phyloP scores from a whole-genome alignment of 1,140 invertebrate genomes.

The Drosophila hydei region DNA sequence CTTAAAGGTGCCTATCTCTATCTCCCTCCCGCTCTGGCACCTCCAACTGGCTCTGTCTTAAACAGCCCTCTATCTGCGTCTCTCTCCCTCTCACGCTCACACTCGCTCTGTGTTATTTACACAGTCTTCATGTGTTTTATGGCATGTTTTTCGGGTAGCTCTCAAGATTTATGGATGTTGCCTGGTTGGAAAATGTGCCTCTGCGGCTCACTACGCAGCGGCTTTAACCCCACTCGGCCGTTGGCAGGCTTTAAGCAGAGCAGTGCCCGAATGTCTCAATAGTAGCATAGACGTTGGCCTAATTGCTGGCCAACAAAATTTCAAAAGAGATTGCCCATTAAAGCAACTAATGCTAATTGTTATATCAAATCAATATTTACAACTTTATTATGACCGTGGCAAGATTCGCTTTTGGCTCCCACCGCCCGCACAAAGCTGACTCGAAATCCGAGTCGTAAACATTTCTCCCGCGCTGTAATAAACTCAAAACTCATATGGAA shows the following conservation, averaged over 20 bases:
- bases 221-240: conserved; percentile 62
- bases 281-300: not conserved
- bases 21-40: not conserved
- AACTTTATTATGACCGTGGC: conserved; percentile 58
- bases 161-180: conserved; percentile 54
- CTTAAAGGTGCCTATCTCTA: conserved; percentile 13
- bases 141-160: conserved; percentile 65
- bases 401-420: conserved; percentile 37
- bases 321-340: conserved; percentile 42
- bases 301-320: conserved; percentile 19
- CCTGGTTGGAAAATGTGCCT: conserved; percentile 26
- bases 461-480: too few relatives aligned
- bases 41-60: too few relatives aligned
- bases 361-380: conserved; percentile 70
- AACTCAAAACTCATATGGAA: too few relatives aligned
- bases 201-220: not conserved
- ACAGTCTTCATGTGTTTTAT: conserved; percentile 80
- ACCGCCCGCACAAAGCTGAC: too few relatives aligned
- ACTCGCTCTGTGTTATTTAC: conserved; percentile 68
- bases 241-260: conserved; percentile 51
- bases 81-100: conserved; percentile 17
- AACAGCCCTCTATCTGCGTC: not conserved
- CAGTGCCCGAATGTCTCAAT: conserved; percentile 8
- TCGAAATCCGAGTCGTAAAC: conserved; percentile 47
- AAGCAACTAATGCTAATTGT: conserved; percentile 34